Conservation (phyloP, 2,888 invertebrate genomes). For the Parnassius apollo region DNA sequence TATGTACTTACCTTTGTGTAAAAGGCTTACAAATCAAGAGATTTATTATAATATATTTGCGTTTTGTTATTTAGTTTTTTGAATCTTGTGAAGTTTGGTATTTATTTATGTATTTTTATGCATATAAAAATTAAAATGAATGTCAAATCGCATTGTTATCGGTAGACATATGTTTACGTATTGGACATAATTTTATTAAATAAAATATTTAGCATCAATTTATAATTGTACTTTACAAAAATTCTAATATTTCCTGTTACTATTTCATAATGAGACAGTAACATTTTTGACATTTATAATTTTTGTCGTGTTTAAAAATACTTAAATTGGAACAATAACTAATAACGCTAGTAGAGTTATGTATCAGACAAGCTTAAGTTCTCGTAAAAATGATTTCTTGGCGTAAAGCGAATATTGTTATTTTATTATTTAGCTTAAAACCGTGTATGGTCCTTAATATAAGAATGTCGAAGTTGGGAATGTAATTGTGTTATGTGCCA, state of each 20-base stretch:
- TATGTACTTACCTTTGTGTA: conserved; percentile 68
- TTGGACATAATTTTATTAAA: not conserved
- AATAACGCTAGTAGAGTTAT: not conserved
- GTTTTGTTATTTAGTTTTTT: conserved; percentile 26
- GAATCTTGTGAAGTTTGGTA: conserved; percentile 13
- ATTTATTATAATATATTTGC: conserved; percentile 34
- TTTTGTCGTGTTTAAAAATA: conserved; percentile 9
- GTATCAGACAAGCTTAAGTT: not conserved
- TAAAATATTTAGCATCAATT: too few species aligned
- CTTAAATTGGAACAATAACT: not conserved
- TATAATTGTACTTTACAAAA: too few species aligned
- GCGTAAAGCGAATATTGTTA: conserved; percentile 6
- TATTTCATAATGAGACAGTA: not conserved
- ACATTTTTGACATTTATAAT: conserved; percentile 17
- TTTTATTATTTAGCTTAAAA: conserved; percentile 5
- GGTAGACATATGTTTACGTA: too few species aligned
- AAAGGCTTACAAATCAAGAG: conserved; percentile 31
- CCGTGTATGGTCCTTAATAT: conserved; percentile 71
- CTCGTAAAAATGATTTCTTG: conserved; percentile 7
- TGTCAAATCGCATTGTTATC: conserved; percentile 4
- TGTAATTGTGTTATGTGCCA: conserved; percentile 70
- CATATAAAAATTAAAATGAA: not conserved
- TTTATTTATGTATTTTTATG: conserved; percentile 5
- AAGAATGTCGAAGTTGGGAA: conserved; percentile 60
- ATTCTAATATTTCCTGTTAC: not conserved